Conservation (phyloP, 2,797 vertebrate species). For the Tolypeutes matacus region DNA sequence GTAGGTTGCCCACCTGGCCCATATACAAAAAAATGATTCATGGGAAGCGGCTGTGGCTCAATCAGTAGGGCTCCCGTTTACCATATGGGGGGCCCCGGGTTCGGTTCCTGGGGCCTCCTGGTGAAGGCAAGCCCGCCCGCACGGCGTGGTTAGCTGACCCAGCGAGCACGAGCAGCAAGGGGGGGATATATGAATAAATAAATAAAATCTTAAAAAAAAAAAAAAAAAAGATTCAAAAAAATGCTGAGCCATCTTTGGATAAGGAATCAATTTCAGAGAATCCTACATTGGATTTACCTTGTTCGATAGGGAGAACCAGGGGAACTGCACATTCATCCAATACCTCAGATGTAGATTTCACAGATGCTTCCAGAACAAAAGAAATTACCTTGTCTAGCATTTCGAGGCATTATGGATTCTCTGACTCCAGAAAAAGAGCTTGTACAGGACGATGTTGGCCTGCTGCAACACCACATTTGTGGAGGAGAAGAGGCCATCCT, state of each 20-base stretch:
- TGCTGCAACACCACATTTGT: slow-evolving; percentile 92
- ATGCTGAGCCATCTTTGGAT: slow-evolving; percentile 92
- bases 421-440: slow-evolving; percentile 93
- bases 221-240: slow-evolving; percentile 92
- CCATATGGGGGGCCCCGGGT: too few relatives aligned
- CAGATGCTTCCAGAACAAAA: slow-evolving; percentile 95
- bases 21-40: too few relatives aligned
- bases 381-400: slow-evolving; percentile 99
- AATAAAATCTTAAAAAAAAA: too few relatives aligned
- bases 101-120: too few relatives aligned
- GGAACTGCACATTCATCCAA: slow-evolving; percentile 92
- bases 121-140: too few relatives aligned
- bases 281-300: slow-evolving; percentile 91
- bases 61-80: too few relatives aligned
- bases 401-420: slow-evolving; percentile 95
- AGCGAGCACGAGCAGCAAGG: too few relatives aligned
- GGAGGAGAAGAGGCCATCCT: slow-evolving; percentile 95
- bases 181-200: too few relatives aligned
- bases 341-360: slow-evolving; percentile 96
- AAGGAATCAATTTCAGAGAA: slow-evolving; percentile 91
- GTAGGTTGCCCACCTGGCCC: slow-evolving; percentile 92
- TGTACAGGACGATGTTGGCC: slow-evolving; percentile 93
- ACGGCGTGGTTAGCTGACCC: too few relatives aligned
- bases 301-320: slow-evolving; percentile 93
- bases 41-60: too few relatives aligned